These are phyloP conservation scores for Diachasmimorpha longicaudata DNA, from an alignment of 1,140 invertebrate species.

Conservation along the genomic window DNA sequence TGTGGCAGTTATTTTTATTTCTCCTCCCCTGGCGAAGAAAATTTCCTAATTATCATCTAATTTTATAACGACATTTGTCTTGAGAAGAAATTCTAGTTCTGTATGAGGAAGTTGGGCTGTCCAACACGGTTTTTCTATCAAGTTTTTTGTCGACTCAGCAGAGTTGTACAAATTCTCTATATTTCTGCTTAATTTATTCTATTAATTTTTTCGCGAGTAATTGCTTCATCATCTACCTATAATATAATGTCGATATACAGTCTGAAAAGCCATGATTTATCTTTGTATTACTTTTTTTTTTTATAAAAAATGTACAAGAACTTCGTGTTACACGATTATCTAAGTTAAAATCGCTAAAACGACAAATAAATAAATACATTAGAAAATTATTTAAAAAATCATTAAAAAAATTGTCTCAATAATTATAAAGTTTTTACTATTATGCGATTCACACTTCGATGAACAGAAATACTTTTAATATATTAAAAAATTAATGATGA, in stretches of 20 bases:
- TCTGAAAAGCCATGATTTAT: conserved; percentile 48
- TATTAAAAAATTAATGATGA: too few relatives aligned
- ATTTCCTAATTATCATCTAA: neutral
- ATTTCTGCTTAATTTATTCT: neutral
- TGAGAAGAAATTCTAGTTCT: too few relatives aligned
- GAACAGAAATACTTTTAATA: neutral
- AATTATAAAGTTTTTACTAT: neutral
- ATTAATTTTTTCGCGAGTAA: neutral
- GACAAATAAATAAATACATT: conserved; percentile 8
- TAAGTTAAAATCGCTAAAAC: conserved; percentile 42
- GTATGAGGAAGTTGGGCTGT: too few relatives aligned
- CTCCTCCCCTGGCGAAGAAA: neutral
- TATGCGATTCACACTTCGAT: neutral
- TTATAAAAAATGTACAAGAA: conserved; percentile 63
- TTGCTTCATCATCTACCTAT: conserved; percentile 35
- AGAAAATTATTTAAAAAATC: neutral
- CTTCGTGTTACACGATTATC: conserved; percentile 37
- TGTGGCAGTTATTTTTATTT: neutral
- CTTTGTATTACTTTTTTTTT: conserved; percentile 38
- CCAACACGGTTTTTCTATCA: too few relatives aligned
- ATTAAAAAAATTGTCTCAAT: neutral
- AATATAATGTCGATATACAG: conserved; percentile 36
- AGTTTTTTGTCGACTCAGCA: too few relatives aligned
- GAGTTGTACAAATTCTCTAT: neutral
- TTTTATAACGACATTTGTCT: neutral